These are phyloP conservation scores for Leptinotarsa juncta DNA, from an alignment of 2,888 invertebrate species.

Conservation along the genomic window DNA sequence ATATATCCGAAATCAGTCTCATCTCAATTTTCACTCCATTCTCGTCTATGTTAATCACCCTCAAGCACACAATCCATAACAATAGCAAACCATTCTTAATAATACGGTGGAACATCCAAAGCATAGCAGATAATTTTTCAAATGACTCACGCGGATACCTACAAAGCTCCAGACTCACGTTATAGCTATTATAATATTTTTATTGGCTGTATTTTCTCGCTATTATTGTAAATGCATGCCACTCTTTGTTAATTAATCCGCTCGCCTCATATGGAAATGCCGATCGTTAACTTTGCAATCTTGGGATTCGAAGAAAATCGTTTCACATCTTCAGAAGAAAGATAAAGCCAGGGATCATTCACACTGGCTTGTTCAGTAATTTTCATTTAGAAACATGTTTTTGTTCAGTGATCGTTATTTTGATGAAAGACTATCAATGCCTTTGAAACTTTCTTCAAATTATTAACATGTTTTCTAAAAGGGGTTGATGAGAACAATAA, in stretches of 20 bases:
- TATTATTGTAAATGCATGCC: slow-evolving; percentile 46
- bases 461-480: too few relatives aligned
- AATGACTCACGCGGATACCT: slow-evolving; percentile 47
- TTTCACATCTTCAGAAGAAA: slow-evolving; percentile 24
- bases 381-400: too few relatives aligned
- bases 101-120: slow-evolving; percentile 29
- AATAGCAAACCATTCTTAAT: slow-evolving; percentile 33
- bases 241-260: slow-evolving; percentile 45
- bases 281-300: slow-evolving; percentile 41
- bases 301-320: slow-evolving; percentile 38
- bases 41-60: slow-evolving; percentile 1
- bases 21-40: neutral
- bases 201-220: slow-evolving; percentile 44
- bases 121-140: slow-evolving; percentile 42
- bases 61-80: slow-evolving; percentile 22
- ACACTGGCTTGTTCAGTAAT: neutral
- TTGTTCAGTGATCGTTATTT: too few relatives aligned
- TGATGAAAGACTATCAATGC: too few relatives aligned
- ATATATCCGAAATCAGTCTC: too few relatives aligned
- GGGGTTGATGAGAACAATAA: too few relatives aligned
- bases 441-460: too few relatives aligned
- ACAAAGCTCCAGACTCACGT: slow-evolving; percentile 44
- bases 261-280: slow-evolving; percentile 43
- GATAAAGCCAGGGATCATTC: neutral
- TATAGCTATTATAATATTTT: slow-evolving; percentile 47